Evolutionary conservation across 2,113 vertebrate species (phyloP), one percentile per base, ranked within the genome.

Genomic region (Engraulis encrasicolus): DNA sequence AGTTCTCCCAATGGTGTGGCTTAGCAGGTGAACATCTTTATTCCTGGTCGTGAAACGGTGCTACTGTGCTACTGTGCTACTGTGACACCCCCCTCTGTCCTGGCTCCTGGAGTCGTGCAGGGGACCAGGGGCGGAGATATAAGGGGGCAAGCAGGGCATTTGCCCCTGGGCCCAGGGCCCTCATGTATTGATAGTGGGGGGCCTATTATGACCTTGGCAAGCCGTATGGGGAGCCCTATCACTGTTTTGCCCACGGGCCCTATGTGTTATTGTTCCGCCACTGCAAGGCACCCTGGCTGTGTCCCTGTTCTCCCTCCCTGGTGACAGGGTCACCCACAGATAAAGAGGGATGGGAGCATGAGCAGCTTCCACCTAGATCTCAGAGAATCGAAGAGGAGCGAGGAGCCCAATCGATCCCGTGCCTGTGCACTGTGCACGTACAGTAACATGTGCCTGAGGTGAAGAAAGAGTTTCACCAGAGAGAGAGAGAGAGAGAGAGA

Each of bases 281-380:
- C n/a, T n/a, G n/a, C n/a, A n/a, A n/a, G n/a, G n/a, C n/a, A n/a
- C 27, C 12, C 40, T 45, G 40, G 27, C 66, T 3, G 23, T 31
- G 66, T 15, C 66, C 66, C 17, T 36, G 66, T 74, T 17, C 27
- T n/a, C n/a, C n/a, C n/a, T n/a, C n/a, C 66, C 58, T 31, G 3
- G 66, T 74, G 11, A 5, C 66, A 15, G 66, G 66, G 66, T 74
- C 14, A 66, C 58, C 58, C 58, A 34, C 12, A 74, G 66, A 74
- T 74, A 74, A 74, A 27, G 66, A 34, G 58, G 23, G 66, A 74
- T 15, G 12, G 66, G 31, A 74, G 66, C 14, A 74, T 23, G 66
- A 74, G 66, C 66, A 74, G 27, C 66, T 71, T 71, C 61, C 66
- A 23, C 27, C 40, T 45, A 34, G 66, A 74, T 74, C 66, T 34